A percentile compares a stretch with the other conserved stretches of the same genome.
Conservation (phyloP, 2,888 invertebrate species). For the Glomeris marginata region DNA sequence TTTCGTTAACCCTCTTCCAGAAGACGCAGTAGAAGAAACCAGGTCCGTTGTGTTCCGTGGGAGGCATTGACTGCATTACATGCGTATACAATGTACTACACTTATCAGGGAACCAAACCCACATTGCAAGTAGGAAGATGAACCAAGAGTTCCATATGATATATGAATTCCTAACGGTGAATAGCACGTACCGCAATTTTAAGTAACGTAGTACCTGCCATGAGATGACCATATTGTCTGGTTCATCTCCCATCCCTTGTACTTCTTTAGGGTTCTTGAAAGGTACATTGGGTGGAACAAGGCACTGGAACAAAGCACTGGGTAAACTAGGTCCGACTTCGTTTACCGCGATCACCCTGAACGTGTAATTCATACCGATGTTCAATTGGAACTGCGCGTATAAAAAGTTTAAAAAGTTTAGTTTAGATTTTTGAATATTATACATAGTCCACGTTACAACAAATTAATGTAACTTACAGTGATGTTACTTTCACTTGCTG, state of each 20-base stretch:
- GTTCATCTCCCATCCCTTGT: conserved; percentile 69
- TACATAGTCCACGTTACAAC: too few species aligned
- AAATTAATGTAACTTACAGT: not conserved
- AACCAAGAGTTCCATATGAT: not conserved
- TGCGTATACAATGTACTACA: conserved; percentile 7
- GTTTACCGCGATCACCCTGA: conserved; percentile 81
- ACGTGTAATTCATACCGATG: conserved; percentile 93
- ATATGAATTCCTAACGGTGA: too few species aligned
- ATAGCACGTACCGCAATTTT: too few species aligned
- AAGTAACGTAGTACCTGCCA: conserved; percentile 61
- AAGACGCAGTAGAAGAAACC: conserved; percentile 81
- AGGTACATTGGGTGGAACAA: conserved; percentile 73
- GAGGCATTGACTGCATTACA: conserved; percentile 61
- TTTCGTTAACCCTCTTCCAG: conserved; percentile 65
- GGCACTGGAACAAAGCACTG: conserved; percentile 65
- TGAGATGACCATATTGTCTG: conserved; percentile 77
- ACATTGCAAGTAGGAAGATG: not conserved
- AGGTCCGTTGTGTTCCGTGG: conserved; percentile 91
- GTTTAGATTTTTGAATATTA: too few species aligned
- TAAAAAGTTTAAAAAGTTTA: too few species aligned
- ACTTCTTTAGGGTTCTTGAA: conserved; percentile 88
- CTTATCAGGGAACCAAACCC: not conserved
- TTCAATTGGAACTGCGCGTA: conserved; percentile 41
- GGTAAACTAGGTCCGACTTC: conserved; percentile 78
- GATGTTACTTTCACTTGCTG: conserved; percentile 50